Evolutionary conservation across 2,113 vertebrate genomes (phyloP).

Genomic region (Spea bombifrons): DNA sequence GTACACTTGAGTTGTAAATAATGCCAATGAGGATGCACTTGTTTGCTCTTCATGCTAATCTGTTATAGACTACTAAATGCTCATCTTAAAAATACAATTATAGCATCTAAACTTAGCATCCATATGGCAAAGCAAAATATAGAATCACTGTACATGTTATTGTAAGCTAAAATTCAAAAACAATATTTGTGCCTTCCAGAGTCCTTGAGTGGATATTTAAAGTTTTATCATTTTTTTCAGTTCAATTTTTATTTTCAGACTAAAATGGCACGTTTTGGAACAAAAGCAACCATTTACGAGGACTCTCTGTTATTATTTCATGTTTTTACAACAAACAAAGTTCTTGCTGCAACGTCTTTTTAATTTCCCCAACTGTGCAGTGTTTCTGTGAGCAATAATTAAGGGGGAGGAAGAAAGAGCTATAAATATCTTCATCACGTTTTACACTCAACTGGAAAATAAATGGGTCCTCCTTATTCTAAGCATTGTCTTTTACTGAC

Average conservation of each 20-base stretch:
- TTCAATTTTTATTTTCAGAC: not conserved
- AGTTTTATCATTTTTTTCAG: not conserved
- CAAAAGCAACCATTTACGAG: conserved; percentile 17
- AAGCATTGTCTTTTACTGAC: conserved; percentile 10
- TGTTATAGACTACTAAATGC: no score
- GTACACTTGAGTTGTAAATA: no score
- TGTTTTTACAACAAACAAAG: conserved; percentile 15
- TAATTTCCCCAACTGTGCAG: conserved; percentile 6
- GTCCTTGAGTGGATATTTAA: not conserved
- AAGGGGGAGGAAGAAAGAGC: conserved; percentile 5
- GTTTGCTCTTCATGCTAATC: no score
- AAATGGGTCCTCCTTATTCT: not conserved
- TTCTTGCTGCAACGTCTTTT: conserved; percentile 12
- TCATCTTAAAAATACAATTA: no score
- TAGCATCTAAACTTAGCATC: no score
- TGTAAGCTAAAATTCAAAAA: no score
- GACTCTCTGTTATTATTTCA: conserved; percentile 1
- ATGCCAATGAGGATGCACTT: no score
- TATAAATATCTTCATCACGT: conserved; percentile 24
- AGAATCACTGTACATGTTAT: no score
- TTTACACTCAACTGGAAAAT: conserved; percentile 14
- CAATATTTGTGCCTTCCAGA: not conserved
- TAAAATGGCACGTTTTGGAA: conserved; percentile 2
- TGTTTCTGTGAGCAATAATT: conserved; percentile 12
- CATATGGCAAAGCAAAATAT: no score